Conservation (phyloP, 2,797 vertebrate species). For the Loriculus beryllinus region DNA sequence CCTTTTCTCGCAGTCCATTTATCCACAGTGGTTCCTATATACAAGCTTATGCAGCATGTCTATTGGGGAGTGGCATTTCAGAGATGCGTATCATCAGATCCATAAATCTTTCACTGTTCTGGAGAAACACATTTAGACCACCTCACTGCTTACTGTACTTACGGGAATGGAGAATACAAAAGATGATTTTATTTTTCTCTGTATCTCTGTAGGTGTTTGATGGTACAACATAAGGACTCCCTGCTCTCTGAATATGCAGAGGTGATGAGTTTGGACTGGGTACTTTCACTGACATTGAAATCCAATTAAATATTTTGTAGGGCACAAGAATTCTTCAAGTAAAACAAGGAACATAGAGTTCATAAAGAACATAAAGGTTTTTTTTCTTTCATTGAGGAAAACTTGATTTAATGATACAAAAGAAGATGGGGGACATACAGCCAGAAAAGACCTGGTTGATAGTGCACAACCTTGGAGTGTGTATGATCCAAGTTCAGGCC, state of each 20-base stretch:
- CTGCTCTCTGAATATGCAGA: neutral
- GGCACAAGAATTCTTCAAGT: neutral
- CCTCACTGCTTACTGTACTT: neutral
- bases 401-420: neutral
- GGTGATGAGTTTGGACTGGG: neutral
- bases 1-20: neutral
- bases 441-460: rapidly evolving
- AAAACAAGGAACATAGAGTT: neutral
- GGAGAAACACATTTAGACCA: neutral
- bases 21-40: neutral
- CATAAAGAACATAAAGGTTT: neutral
- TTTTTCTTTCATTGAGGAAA: neutral
- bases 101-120: neutral
- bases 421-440: neutral
- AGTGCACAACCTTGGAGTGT: neutral
- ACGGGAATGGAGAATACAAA: neutral
- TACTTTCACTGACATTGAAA: neutral
- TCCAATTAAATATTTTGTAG: neutral
- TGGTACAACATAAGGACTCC: neutral
- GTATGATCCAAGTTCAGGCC: neutral
- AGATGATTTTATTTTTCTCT: neutral
- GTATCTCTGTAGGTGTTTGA: neutral
- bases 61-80: neutral
- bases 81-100: neutral
- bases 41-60: neutral